Evolutionary conservation across 2,888 invertebrate species (phyloP).

Genomic region (Agelastica alni): DNA sequence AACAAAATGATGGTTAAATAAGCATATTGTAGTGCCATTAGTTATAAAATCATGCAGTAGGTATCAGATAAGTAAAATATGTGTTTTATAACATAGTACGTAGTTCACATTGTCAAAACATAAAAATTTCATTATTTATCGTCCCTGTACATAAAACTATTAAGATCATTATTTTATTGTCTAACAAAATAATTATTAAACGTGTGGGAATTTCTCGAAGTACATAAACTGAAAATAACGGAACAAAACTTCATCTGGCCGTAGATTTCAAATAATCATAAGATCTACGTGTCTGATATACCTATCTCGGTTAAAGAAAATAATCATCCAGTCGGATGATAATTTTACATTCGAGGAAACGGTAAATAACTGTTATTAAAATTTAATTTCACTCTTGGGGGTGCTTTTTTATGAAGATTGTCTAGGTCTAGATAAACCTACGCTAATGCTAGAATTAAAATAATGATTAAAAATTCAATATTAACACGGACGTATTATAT

Average conservation of each 20-base stretch:
- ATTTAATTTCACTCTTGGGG: constrained; percentile 4
- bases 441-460: not conserved
- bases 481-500: too few relatives aligned
- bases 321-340: constrained; percentile 2
- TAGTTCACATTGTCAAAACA: not conserved
- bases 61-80: too few relatives aligned
- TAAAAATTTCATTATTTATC: not conserved
- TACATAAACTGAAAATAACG: constrained; percentile 1
- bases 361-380: constrained; percentile 5
- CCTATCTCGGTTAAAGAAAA: constrained; percentile 8
- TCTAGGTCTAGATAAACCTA: not conserved
- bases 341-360: constrained; percentile 12
- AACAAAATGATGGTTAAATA: too few relatives aligned
- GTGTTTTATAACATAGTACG: too few relatives aligned
- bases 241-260: constrained; percentile 1
- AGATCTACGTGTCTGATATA: constrained; percentile 20
- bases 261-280: constrained; percentile 6
- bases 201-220: constrained; percentile 2
- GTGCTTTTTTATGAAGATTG: not conserved
- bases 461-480: not conserved
- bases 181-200: not conserved
- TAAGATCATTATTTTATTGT: not conserved
- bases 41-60: too few relatives aligned
- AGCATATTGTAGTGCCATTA: too few relatives aligned
- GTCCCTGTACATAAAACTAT: not conserved